Evolutionary conservation across 2,113 vertebrate species (phyloP).

Genomic region (Urocolius indicus): DNA sequence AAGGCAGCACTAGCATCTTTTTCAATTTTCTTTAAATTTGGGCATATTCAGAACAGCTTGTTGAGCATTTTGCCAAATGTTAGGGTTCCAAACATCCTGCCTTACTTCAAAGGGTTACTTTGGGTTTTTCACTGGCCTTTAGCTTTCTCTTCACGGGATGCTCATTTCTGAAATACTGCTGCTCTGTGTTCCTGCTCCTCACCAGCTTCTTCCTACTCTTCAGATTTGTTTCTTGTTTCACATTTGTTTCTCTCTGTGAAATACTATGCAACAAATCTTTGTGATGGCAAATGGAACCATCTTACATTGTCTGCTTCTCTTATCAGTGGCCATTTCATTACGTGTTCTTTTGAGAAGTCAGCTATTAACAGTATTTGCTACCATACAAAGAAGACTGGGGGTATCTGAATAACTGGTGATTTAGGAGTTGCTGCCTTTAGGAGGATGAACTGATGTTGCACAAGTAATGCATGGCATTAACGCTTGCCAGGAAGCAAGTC

Average conservation of each 20-base stretch:
- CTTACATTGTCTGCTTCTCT: too few species aligned
- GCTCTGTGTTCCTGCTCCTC: not conserved
- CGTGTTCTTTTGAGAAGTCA: too few species aligned
- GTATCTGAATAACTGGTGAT: rapidly evolving
- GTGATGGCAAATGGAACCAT: rapidly evolving
- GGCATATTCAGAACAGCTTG: not conserved
- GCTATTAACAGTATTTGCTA: not conserved
- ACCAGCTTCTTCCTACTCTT: not conserved
- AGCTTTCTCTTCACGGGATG: not conserved
- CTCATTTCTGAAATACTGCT: not conserved
- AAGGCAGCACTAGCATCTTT: not conserved
- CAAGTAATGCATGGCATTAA: not conserved
- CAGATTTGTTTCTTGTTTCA: not conserved
- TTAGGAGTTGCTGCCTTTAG: not conserved
- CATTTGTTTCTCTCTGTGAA: not conserved
- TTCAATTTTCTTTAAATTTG: not conserved
- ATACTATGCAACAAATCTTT: not conserved
- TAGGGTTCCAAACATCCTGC: not conserved
- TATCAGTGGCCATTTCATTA: not conserved
- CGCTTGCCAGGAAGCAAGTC: too few species aligned
- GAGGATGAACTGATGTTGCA: not conserved
- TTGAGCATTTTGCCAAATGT: not conserved
- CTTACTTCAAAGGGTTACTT: not conserved
- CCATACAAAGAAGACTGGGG: rapidly evolving
- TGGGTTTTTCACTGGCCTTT: not conserved